Conservation (phyloP, 64 coral and sea anemone species). For the Cladopsammia gracilis region DNA sequence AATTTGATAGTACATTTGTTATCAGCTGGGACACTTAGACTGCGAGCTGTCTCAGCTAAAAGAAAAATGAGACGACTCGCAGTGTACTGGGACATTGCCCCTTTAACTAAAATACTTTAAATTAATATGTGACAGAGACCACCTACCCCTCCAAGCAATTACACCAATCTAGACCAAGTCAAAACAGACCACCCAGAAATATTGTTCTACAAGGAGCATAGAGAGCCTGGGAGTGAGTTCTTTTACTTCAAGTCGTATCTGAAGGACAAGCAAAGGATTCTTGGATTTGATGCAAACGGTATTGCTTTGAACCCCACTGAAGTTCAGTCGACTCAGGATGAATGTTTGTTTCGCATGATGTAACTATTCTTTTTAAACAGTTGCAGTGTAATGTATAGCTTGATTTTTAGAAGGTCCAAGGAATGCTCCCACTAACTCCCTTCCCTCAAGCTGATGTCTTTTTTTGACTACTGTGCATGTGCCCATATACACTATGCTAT, state of each 20-base stretch:
- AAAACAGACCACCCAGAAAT: background rate
- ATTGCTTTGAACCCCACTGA: background rate
- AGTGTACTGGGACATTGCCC: too few species aligned
- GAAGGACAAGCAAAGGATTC: conserved; percentile 16
- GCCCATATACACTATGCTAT: too few species aligned
- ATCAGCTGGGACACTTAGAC: too few species aligned
- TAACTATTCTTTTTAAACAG: background rate
- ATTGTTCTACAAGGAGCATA: conserved; percentile 9
- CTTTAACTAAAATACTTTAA: background rate
- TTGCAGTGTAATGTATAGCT: background rate
- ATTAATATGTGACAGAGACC: background rate
- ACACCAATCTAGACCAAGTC: background rate
- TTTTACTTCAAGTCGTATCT: conserved; percentile 53
- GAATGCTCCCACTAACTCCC: too few species aligned
- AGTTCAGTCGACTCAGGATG: background rate
- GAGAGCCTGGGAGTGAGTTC: background rate
- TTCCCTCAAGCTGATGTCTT: too few species aligned
- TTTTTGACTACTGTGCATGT: too few species aligned
- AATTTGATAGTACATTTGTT: too few species aligned
- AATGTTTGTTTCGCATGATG: background rate
- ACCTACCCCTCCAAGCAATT: conserved; percentile 1
- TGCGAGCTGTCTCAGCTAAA: background rate
- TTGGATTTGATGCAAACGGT: background rate
- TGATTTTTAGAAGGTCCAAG: too few species aligned
- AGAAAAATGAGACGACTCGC: background rate